Base-by-base conservation (phyloP, 2,888 invertebrate species). In the Eilema sororculum region DNA sequence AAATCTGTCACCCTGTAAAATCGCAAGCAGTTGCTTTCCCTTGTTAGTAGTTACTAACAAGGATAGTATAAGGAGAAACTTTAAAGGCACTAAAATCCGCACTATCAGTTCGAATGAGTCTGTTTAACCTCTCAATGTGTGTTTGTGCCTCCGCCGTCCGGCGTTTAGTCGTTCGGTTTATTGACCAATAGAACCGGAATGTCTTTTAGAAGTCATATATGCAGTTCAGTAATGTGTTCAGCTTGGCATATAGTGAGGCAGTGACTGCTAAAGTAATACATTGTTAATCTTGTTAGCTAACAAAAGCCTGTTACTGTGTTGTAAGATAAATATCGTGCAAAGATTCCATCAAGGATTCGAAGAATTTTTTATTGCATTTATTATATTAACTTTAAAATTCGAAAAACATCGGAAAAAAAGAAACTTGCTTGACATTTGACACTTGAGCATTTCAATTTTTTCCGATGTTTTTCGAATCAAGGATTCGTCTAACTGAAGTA, bases 221-320 rank as follows among this genome's bases (percentile, higher is more conserved):
- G 25, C 41, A 33, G 56, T 56, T 30, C 16, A 63, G 25, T 46
- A 61, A 33, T 22, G 30, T 61, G 22, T 61, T 30, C 10, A 22
- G 13, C 12, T 9, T 61, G 61, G 37, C 13, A 30, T 25, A 37
- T 61, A 33, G 20, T 22, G 24, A 22, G 24, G 16, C 25, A 41
- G 25, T 20, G 28, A n/a, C 33, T 60, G 30, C n/a, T 84, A 25
- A 25, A 24, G 25, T 58, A 16, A 58, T 25, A 28, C 16, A 25
- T 52, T 46, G 20, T 46, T n/a, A 4, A 52, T 52, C 52, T 52
- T 52, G 20, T 52, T n/a, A 52, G 8, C n/a, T 52, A 52, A 52
- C 52, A 52, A n/a, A 52, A 9, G n/a, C n/a, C n/a, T 52, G 3
- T n/a, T n/a, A 9, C 2, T 52, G 16, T 16, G 4, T 16, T 16